Conservation (phyloP, 2,113 vertebrate species). For the Speoplatyrhinus poulsoni region DNA sequence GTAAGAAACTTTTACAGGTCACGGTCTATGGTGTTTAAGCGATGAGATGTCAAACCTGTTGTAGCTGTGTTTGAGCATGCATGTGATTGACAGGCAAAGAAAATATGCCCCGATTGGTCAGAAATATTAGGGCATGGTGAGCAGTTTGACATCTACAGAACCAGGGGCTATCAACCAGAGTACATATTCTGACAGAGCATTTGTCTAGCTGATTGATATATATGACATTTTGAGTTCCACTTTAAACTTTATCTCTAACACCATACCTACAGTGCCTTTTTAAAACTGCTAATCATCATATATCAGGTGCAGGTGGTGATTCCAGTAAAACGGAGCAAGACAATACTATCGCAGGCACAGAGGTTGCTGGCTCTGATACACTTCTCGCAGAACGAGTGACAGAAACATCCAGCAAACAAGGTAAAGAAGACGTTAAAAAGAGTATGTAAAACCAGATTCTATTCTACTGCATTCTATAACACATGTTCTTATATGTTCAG, state of each 20-base stretch:
- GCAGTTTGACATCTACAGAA: too few relatives aligned
- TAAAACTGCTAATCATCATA: background rate
- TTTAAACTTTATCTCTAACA: too few relatives aligned
- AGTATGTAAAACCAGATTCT: background rate
- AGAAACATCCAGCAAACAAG: conserved; percentile 25
- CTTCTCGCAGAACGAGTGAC: background rate
- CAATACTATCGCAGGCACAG: background rate
- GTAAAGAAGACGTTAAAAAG: conserved; percentile 13
- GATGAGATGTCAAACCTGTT: too few relatives aligned
- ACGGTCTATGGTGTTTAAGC: background rate
- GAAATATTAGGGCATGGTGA: too few relatives aligned
- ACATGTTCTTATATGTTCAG: conserved; percentile 24
- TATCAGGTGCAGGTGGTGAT: conserved; percentile 19
- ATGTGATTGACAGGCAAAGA: too few relatives aligned
- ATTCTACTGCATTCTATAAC: background rate
- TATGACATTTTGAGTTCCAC: too few relatives aligned
- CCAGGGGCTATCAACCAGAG: too few relatives aligned
- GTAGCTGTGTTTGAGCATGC: too few relatives aligned
- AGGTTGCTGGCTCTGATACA: background rate
- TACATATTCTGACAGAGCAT: too few relatives aligned
- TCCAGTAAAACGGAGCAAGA: conserved; percentile 16
- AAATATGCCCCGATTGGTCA: too few relatives aligned
- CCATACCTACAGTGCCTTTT: too few relatives aligned
- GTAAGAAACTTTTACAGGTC: conserved; percentile 12
- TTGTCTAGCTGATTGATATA: too few relatives aligned